phyloP scores from a whole-genome alignment of 2,888 invertebrate species.

The Pyrochroa serraticornis region DNA sequence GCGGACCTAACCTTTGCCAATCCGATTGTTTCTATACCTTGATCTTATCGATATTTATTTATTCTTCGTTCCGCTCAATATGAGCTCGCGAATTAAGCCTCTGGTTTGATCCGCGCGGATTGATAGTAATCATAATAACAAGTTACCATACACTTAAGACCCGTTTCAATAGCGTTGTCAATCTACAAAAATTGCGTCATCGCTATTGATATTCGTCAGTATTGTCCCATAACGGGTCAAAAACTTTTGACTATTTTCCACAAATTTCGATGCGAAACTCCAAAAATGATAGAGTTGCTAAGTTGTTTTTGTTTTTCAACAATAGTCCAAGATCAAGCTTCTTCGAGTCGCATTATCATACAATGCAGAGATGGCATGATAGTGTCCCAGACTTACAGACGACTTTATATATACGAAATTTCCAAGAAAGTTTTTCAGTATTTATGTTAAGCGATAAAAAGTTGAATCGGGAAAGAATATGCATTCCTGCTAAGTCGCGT shows the following conservation, averaged over 20 bases:
- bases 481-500: conserved; percentile 9
- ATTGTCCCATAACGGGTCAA: conserved; percentile 7
- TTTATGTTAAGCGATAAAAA: conserved; percentile 11
- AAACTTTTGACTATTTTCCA: too few relatives aligned
- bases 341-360: conserved; percentile 27
- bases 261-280: too few relatives aligned
- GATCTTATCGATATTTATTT: conserved; percentile 33
- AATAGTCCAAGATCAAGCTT: neutral
- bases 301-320: conserved; percentile 6
- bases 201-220: too few relatives aligned
- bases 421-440: conserved; percentile 16
- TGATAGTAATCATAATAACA: conserved; percentile 2
- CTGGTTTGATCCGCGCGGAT: conserved; percentile 5
- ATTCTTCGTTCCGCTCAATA: conserved; percentile 25
- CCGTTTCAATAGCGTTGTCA: conserved; percentile 33
- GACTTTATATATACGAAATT: conserved; percentile 37
- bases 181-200: neutral
- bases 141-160: neutral
- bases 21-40: conserved; percentile 33
- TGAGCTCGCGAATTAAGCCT: neutral
- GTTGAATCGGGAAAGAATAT: neutral
- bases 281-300: too few relatives aligned
- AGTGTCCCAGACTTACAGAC: conserved; percentile 35
- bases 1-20: conserved; percentile 41
- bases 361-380: conserved; percentile 28